Base-by-base conservation (phyloP, 2,888 invertebrate species). In the Andrena hattorfiana region DNA sequence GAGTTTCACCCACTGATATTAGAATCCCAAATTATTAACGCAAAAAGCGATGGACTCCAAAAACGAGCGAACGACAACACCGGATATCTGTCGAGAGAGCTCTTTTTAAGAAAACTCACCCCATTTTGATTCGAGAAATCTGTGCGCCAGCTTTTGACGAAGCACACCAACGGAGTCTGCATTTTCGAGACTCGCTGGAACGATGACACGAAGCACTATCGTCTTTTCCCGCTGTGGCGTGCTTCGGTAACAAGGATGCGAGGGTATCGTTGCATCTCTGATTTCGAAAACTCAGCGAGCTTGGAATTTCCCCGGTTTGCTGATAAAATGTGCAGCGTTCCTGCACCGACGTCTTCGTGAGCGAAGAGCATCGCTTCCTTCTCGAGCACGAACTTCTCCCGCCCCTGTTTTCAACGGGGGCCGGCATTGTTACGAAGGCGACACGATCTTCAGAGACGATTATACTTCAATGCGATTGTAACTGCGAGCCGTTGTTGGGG, bases 401-500 rank as follows among this genome's bases (percentile, higher is more conserved):
- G 32, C 54, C 32, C 32, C 23, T 20, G n/a, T 51, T 26, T 56
- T 20, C 28, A 13, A 54, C 7, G 32, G 64, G 66, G 62, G n/a
- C 63, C 16, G 42, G 26, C 49, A 51, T 23, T 56, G 49, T 28
- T 59, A 48, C 60, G 49, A 62, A 59, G 26, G 62, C 23, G 54
- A 23, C 54, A 28, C 62, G 49, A 69, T 56, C 63, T 68, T 54
- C 60, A 71, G 63, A 81, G 35, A 26, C 68, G 77, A 77, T 73
- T 73, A 73, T 63, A 54, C n/a, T 77, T 59, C 54, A 64, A 73
- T 77, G 59, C 73, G 68, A 73, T 73, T 68, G 48, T 42, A 16
- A 20, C 20, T 5, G 23, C 42, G 26, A 23, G 6, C 42, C 35
- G 42, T 60, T 70, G 32, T 49, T 59, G 26, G 26, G 28, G 23